Evolutionary conservation across 1,140 invertebrate genomes (phyloP).

Genomic region (Drosophila ananassae): DNA sequence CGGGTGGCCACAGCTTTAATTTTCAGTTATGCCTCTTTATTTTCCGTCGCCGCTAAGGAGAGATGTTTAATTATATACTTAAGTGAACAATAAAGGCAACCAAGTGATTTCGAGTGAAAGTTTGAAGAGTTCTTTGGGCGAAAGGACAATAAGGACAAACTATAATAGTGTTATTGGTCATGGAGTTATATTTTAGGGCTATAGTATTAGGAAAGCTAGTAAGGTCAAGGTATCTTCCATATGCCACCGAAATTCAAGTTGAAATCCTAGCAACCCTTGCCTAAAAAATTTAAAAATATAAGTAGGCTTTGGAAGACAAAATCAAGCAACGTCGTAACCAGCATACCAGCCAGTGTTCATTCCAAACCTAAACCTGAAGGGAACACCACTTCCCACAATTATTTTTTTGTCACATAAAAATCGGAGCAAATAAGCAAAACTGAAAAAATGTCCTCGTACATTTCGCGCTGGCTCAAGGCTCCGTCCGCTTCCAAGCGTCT

Average conservation of each 20-base stretch:
- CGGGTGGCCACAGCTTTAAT: conserved; percentile 28
- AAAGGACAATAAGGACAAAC: background rate
- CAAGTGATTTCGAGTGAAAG: conserved; percentile 34
- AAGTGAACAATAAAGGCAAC: conserved; percentile 34
- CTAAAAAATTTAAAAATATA: background rate
- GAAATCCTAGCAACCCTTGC: background rate
- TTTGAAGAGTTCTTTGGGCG: conserved; percentile 6
- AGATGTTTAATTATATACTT: conserved; percentile 22
- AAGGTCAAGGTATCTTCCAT: background rate
- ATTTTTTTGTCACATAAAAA: background rate
- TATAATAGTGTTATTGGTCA: background rate
- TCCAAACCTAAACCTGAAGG: background rate
- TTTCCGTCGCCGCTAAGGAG: conserved; percentile 9
- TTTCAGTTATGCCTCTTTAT: conserved; percentile 38
- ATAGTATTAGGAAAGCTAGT: no score
- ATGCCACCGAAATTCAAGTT: no score
- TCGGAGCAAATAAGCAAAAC: background rate
- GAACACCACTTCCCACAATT: background rate
- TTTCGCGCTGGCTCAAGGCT: conserved; percentile 49
- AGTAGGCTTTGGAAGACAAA: conserved; percentile 3
- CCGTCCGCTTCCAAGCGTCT: conserved; percentile 57
- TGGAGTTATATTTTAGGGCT: no score
- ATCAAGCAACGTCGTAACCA: background rate
- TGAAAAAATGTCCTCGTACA: conserved; percentile 57
- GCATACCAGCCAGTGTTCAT: background rate